Percentiles rank a stretch among this genome's conserved stretches.
Evolutionary conservation across 2,113 vertebrate genomes (phyloP).

Genomic region (Nyctibius bracteatus): DNA sequence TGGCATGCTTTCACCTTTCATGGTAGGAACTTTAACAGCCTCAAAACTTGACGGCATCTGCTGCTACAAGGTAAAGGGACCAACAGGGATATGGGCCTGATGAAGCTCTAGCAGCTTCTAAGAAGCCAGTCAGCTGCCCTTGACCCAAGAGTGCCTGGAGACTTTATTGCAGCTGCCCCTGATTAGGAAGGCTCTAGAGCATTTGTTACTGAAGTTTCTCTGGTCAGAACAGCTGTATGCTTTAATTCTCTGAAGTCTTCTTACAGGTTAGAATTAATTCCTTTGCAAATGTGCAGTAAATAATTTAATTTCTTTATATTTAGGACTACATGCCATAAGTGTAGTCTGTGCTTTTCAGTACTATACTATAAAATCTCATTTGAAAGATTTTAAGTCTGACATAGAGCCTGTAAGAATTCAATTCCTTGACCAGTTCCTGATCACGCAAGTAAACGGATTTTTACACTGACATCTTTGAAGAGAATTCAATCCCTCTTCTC

Average conservation of each 20-base stretch:
- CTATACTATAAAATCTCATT: neutral
- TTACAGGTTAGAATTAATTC: neutral
- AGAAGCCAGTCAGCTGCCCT: neutral
- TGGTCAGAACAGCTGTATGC: neutral
- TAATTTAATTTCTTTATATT: neutral
- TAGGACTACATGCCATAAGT: neutral
- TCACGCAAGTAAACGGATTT: neutral
- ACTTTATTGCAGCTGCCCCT: neutral
- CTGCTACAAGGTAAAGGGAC: neutral
- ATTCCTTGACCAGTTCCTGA: neutral
- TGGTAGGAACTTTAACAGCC: neutral
- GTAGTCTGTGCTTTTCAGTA: neutral
- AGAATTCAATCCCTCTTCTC: neutral
- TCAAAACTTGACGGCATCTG: neutral
- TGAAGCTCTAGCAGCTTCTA: neutral
- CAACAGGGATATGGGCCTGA: neutral
- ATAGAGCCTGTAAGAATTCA: neutral
- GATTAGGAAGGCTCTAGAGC: neutral
- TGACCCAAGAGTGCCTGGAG: neutral
- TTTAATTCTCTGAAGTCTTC: neutral
- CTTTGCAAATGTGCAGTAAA: neutral
- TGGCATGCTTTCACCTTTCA: neutral
- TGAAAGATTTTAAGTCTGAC: neutral
- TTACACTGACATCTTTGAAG: neutral
- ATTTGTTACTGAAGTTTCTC: neutral